Evolutionary conservation across 2,113 vertebrate genomes (phyloP).

Genomic region (Regulus satrapa): DNA sequence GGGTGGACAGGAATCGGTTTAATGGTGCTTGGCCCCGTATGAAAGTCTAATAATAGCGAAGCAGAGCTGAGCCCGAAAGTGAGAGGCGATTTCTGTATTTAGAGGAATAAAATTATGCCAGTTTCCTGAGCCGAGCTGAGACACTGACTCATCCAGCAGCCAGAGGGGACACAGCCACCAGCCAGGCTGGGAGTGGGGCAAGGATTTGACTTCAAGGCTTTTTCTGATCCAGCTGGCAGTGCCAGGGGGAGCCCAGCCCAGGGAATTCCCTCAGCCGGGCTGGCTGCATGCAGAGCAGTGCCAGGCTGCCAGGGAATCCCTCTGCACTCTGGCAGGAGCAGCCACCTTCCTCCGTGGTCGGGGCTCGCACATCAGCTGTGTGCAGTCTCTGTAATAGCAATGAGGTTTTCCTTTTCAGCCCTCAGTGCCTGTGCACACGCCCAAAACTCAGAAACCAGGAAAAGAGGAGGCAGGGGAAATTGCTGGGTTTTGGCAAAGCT

Average conservation of each 20-base stretch:
- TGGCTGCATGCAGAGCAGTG: background rate
- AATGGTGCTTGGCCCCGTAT: constrained; percentile 23
- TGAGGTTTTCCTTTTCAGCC: background rate
- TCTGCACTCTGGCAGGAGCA: background rate
- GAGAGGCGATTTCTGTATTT: background rate
- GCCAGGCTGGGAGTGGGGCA: background rate
- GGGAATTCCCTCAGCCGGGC: constrained; percentile 38
- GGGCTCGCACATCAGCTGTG: background rate
- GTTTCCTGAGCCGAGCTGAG: background rate
- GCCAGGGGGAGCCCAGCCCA: constrained; percentile 27
- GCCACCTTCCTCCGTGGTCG: background rate
- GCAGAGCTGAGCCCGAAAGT: background rate
- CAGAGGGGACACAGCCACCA: background rate
- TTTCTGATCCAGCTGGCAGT: constrained; percentile 43
- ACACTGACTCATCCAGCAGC: constrained; percentile 18
- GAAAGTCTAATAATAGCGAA: constrained; percentile 39
- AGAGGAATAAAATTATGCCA: constrained; percentile 5
- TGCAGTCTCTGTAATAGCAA: background rate
- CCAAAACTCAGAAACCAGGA: background rate
- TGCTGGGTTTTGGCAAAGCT: background rate
- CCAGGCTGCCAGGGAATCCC: constrained; percentile 42
- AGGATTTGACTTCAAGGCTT: background rate
- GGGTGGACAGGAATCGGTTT: constrained; percentile 32
- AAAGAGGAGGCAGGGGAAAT: background rate
- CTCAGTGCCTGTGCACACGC: rapidly evolving